Evolutionary conservation across 2,113 vertebrate species (phyloP).

Genomic region (Cinclus mexicanus): DNA sequence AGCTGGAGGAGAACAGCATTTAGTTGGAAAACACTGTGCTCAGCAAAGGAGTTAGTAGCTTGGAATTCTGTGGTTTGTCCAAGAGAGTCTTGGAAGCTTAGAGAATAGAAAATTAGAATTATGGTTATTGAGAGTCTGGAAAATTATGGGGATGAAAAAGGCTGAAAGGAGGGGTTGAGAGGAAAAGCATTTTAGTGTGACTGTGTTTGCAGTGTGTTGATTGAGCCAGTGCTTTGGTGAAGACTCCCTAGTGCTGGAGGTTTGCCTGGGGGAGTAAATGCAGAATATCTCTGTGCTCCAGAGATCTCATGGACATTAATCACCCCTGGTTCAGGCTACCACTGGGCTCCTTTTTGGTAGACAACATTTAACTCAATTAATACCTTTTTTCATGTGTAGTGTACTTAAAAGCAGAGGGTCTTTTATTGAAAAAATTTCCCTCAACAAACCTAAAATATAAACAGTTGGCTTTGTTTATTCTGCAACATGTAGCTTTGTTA

Average conservation of each 20-base stretch:
- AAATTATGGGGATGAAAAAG: not conserved
- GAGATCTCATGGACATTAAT: not conserved
- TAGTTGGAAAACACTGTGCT: not conserved
- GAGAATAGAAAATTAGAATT: not conserved
- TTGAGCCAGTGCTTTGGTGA: accelerated
- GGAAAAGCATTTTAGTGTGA: not conserved
- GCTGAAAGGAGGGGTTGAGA: not conserved
- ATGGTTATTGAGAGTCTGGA: not conserved
- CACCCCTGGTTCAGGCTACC: not conserved
- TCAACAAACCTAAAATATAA: not conserved
- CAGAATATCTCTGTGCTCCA: not conserved
- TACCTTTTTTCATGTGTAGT: not conserved
- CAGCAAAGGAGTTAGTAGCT: not conserved
- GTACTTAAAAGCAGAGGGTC: not conserved
- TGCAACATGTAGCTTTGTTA: not conserved
- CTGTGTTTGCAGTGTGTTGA: not conserved
- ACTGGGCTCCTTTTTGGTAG: not conserved
- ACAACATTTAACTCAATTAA: not conserved
- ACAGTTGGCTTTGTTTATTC: not conserved
- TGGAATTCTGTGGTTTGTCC: not conserved
- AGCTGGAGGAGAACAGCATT: not conserved
- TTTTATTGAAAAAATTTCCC: not conserved
- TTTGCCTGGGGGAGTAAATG: not conserved
- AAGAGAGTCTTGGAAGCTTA: not conserved
- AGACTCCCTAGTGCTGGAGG: not conserved